A percentile compares a stretch with the other conserved stretches of the same genome.
phyloP scores from a whole-genome alignment of 2,888 invertebrate species.

The Candidula unifasciata region DNA sequence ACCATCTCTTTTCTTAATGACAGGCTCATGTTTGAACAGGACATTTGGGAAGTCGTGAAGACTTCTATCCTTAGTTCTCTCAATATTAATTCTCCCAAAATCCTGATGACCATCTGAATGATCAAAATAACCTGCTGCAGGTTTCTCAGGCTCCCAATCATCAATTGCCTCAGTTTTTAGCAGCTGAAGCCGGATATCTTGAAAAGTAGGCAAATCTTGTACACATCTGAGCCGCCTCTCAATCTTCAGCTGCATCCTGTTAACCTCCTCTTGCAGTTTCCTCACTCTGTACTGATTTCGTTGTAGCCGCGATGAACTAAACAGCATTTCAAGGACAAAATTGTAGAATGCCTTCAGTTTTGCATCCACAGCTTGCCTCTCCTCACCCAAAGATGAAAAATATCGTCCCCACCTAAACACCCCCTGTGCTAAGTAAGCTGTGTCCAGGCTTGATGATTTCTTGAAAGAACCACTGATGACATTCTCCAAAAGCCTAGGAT shows the following conservation, averaged over 20 bases:
- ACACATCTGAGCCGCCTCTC: conserved; percentile 33
- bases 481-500: conserved; percentile 45
- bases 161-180: conserved; percentile 39
- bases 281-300: background rate
- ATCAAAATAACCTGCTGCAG: conserved; percentile 9
- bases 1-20: background rate
- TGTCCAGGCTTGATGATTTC: conserved; percentile 2
- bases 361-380: conserved; percentile 25
- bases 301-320: background rate
- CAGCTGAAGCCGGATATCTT: conserved; percentile 25
- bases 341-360: conserved; percentile 38
- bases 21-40: background rate
- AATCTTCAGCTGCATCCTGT: conserved; percentile 35
- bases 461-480: conserved; percentile 42
- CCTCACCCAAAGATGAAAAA: background rate
- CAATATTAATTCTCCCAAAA: background rate
- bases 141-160: conserved; percentile 36
- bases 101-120: background rate
- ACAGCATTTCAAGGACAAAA: conserved; percentile 26
- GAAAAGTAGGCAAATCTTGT: conserved; percentile 41
- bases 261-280: conserved; percentile 18
- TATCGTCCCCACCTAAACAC: conserved; percentile 48
- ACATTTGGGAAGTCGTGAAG: background rate
- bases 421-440: conserved; percentile 33
- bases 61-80: background rate